These are phyloP conservation scores for Asarcornis scutulata DNA, from an alignment of 2,113 vertebrate species.

Conservation along the genomic window DNA sequence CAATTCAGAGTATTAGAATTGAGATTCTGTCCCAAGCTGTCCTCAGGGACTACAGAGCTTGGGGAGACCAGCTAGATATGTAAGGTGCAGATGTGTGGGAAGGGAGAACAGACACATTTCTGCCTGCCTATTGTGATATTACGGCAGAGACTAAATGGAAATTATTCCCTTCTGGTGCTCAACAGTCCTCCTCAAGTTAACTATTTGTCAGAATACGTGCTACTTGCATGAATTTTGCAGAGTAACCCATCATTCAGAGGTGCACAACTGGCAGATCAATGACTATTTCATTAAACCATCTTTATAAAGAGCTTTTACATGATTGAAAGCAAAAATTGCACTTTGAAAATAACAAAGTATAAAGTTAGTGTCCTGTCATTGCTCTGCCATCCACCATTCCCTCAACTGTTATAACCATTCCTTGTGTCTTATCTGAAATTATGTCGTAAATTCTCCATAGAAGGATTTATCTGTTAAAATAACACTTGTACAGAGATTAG, in stretches of 20 bases:
- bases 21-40: background rate
- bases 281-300: background rate
- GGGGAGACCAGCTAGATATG: accelerated
- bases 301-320: background rate
- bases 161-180: background rate
- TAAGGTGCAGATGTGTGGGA: background rate
- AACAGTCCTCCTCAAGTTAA: background rate
- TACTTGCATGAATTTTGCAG: background rate
- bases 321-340: conserved; percentile 27
- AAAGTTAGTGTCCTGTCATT: conserved; percentile 6
- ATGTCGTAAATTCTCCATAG: background rate
- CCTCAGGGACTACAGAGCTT: background rate
- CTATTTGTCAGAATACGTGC: background rate
- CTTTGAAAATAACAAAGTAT: conserved; percentile 26
- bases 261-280: background rate
- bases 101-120: background rate
- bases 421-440: conserved; percentile 13
- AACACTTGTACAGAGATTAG: background rate
- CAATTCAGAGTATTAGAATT: background rate
- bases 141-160: background rate
- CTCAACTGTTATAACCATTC: background rate
- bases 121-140: background rate
- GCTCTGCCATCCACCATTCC: background rate
- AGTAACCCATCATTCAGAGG: background rate
- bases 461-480: conserved; percentile 5